Percentiles rank a stretch among this genome's conserved stretches.
Evolutionary conservation across 2,888 invertebrate species (phyloP).

Genomic region (Ligdia adustata): DNA sequence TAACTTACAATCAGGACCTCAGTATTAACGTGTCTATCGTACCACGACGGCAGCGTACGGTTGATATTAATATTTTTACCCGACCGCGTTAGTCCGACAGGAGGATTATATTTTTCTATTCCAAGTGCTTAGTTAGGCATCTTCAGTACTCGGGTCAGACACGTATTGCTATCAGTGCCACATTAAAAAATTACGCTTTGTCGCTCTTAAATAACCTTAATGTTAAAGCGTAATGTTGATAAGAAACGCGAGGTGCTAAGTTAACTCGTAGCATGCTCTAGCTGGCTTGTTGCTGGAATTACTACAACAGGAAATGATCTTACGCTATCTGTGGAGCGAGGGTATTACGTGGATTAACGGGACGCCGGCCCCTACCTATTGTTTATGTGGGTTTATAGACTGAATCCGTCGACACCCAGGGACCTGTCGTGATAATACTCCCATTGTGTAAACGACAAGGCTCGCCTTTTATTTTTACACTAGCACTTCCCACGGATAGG

Average conservation of each 20-base stretch:
- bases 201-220: too few species aligned
- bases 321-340: constrained; percentile 37
- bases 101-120: too few species aligned
- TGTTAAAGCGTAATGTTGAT: background rate
- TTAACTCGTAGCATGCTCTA: constrained; percentile 47
- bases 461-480: constrained; percentile 18
- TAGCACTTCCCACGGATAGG: constrained; percentile 11
- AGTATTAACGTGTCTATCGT: too few species aligned
- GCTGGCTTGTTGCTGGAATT: constrained; percentile 51
- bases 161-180: too few species aligned
- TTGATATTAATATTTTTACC: too few species aligned
- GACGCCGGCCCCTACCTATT: constrained; percentile 38
- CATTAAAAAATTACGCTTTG: too few species aligned
- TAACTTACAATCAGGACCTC: too few species aligned
- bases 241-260: constrained; percentile 48
- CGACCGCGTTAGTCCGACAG: too few species aligned
- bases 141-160: too few species aligned
- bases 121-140: too few species aligned
- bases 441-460: constrained; percentile 30
- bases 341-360: constrained; percentile 49
- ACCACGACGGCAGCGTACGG: too few species aligned
- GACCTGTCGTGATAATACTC: constrained; percentile 37
- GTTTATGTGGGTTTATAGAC: constrained; percentile 40
- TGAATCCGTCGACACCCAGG: constrained; percentile 34
- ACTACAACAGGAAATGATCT: constrained; percentile 53